phyloP scores from a whole-genome alignment of 2,797 vertebrate species.

The Scomberomorus guttatus region DNA sequence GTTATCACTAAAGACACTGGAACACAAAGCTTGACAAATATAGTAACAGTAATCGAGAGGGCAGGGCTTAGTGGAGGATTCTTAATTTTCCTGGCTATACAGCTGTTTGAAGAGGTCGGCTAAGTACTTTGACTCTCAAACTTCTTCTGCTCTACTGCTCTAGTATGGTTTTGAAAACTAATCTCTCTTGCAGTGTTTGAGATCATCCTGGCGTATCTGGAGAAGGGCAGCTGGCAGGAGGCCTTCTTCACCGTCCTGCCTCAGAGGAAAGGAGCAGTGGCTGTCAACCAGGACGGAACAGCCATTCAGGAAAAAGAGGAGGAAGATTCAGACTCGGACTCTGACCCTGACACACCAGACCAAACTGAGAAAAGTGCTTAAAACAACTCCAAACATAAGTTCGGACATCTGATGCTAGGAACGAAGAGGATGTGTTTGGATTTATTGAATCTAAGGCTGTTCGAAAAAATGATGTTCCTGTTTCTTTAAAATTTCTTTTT shows the following conservation, averaged over 20 bases:
- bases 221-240: conserved; percentile 94
- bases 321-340: conserved; percentile 74
- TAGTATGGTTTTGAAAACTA: not conserved
- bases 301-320: conserved; percentile 41
- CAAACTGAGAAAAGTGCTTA: conserved; percentile 1
- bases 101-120: not conserved
- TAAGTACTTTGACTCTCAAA: no score
- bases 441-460: conserved; percentile 1
- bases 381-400: not conserved
- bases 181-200: conserved; percentile 92
- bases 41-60: no score
- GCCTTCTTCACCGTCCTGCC: conserved; percentile 97
- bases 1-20: no score
- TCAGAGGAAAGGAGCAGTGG: conserved; percentile 93
- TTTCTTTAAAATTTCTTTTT: conserved; percentile 8
- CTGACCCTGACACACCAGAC: conserved; percentile 39
- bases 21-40: no score
- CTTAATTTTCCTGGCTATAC: not conserved
- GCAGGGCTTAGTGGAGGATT: not conserved
- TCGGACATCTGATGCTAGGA: not conserved
- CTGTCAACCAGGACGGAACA: conserved; percentile 79
- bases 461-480: not conserved
- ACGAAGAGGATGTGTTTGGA: not conserved
- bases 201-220: conserved; percentile 94
- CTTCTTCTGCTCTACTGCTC: not conserved